A percentile compares a stretch with the other conserved stretches of the same genome.
These are phyloP conservation scores for Myotis yumanensis DNA, from an alignment of 2,113 vertebrate species.

Conservation along the genomic window DNA sequence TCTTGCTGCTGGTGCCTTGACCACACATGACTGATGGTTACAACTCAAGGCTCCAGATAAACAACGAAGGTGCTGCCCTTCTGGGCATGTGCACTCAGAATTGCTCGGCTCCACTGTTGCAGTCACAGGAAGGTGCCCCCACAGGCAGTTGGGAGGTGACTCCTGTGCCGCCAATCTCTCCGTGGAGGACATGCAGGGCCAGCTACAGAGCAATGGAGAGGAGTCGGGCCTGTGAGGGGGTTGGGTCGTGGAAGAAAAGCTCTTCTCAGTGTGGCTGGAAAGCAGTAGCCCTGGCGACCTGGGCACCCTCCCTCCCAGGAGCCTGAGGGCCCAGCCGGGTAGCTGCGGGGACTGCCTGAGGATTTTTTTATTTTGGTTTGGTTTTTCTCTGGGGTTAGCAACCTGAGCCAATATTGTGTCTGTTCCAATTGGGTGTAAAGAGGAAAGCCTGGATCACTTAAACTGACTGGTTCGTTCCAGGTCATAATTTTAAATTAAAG, in stretches of 20 bases:
- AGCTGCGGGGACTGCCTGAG: background rate
- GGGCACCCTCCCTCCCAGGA: background rate
- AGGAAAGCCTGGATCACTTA: conserved; percentile 48
- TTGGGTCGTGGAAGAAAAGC: background rate
- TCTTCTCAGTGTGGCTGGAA: background rate
- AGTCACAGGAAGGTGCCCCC: background rate
- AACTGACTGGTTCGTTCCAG: conserved; percentile 55
- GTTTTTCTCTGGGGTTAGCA: conserved; percentile 48
- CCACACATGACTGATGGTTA: background rate
- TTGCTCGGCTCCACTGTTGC: background rate
- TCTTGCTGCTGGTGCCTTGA: conserved; percentile 14
- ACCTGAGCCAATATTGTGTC: conserved; percentile 66
- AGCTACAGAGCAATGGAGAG: background rate
- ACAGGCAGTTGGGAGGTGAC: background rate
- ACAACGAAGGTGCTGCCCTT: background rate
- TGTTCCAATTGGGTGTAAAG: conserved; percentile 19
- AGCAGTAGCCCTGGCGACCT: background rate
- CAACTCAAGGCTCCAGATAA: conserved; percentile 12
- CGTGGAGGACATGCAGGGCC: background rate
- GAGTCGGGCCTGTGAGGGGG: background rate
- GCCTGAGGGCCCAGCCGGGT: background rate
- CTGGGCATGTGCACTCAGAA: background rate
- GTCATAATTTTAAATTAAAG: conserved; percentile 77
- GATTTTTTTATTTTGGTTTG: background rate
- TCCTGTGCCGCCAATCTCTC: fast-evolving